phyloP scores from a whole-genome alignment of 2,888 invertebrate species.

The Sialis fuliginosa region DNA sequence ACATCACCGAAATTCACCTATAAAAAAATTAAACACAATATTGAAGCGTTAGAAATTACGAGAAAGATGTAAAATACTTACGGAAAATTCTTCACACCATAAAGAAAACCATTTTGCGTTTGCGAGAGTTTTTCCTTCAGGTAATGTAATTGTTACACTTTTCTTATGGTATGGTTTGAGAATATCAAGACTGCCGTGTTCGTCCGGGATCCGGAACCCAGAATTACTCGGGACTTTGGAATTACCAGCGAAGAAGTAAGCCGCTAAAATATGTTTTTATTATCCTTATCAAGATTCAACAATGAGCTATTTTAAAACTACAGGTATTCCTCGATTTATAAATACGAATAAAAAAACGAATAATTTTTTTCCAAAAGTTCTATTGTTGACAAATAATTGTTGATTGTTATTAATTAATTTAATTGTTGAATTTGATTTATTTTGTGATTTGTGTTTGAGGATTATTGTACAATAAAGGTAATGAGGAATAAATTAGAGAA shows the following conservation, averaged over 20 bases:
- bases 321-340: too few relatives aligned
- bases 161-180: constrained; percentile 66
- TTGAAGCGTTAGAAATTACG: not conserved
- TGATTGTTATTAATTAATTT: too few relatives aligned
- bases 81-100: constrained; percentile 82
- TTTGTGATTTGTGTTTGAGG: too few relatives aligned
- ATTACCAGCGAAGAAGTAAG: constrained; percentile 77
- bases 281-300: too few relatives aligned
- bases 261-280: constrained; percentile 38
- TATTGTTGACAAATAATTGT: too few relatives aligned
- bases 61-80: constrained; percentile 28
- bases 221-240: constrained; percentile 45
- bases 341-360: too few relatives aligned
- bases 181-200: constrained; percentile 62
- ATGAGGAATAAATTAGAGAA: too few relatives aligned
- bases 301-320: too few relatives aligned
- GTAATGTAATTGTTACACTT: constrained; percentile 66
- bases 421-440: too few relatives aligned
- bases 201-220: constrained; percentile 64
- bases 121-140: constrained; percentile 68
- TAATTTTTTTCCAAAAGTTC: too few relatives aligned
- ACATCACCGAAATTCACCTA: constrained; percentile 86
- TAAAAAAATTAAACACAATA: constrained; percentile 1
- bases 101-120: constrained; percentile 79
- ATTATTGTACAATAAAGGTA: too few relatives aligned